Conservation (phyloP, 1,140 invertebrate genomes). For the Protaetia brevitarsis region DNA sequence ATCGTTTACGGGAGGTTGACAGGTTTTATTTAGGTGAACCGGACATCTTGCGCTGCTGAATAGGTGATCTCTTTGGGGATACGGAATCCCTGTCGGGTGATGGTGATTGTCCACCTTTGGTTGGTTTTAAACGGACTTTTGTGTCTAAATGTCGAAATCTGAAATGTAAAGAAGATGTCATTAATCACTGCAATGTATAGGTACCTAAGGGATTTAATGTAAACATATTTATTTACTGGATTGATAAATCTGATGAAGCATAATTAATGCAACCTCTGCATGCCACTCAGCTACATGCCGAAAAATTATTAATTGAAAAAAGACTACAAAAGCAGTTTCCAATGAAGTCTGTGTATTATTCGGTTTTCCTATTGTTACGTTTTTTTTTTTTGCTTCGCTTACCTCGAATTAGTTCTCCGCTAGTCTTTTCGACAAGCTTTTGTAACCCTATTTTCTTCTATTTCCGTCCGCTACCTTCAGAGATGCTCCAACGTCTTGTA, state of each 20-base stretch:
- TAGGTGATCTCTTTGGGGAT: slow-evolving; percentile 50
- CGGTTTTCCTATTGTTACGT: too few species aligned
- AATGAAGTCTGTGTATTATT: too few species aligned
- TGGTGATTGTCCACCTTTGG: slow-evolving; percentile 54
- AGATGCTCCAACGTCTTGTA: not conserved
- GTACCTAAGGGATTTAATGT: not conserved
- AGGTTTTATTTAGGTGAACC: slow-evolving; percentile 14
- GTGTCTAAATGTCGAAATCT: slow-evolving; percentile 29
- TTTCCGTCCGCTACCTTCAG: not conserved
- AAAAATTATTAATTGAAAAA: too few species aligned
- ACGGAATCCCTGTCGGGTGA: slow-evolving; percentile 54
- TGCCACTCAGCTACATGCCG: too few species aligned
- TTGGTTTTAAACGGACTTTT: slow-evolving; percentile 44
- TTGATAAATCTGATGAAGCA: too few species aligned
- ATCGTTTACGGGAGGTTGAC: too few species aligned
- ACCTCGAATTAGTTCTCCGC: not conserved
- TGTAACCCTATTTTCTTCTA: not conserved
- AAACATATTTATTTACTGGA: not conserved
- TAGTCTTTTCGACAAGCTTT: not conserved
- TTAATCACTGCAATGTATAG: not conserved
- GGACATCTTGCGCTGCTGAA: slow-evolving; percentile 1
- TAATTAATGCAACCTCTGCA: too few species aligned
- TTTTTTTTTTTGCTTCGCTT: too few species aligned
- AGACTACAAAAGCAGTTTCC: too few species aligned
- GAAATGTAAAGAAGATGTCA: not conserved